Evolutionary conservation across 1,140 invertebrate species (phyloP), one percentile per base, ranked within the genome.

Genomic region (Drosophila neocordata): DNA sequence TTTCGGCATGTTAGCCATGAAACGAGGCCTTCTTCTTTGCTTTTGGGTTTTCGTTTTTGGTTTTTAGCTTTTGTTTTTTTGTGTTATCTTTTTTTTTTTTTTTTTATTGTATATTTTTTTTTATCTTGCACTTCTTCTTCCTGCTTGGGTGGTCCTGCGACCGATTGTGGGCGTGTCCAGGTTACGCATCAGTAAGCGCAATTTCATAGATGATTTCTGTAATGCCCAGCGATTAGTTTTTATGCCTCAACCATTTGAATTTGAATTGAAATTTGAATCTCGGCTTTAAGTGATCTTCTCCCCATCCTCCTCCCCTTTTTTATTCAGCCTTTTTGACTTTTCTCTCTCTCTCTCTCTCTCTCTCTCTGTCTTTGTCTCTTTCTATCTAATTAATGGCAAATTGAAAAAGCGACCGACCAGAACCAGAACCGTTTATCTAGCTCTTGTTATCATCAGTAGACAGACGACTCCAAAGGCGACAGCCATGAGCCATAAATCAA

Each of bases 401-500:
- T 76, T 84, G 76, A 71, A 83, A 79, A 64, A 58, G 20, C 20
- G 53, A 37, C 22, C 55, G 15, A 8, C 37, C 7, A 41, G 41
- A 48, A 9, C 34, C 15, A 48, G 72, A 59, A 59, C 55, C 56
- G 75, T 78, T 83, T 83, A 84, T 84, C 79, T 76, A 38, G 76
- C 57, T 51, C 56, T 69, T 74, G 60, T 65, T 77, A 82, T 82
- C 74, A 51, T 38, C 44, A 22, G 31, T 41, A 53, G 31, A 24
- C n/a, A 34, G 13, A 35, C 24, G 55, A 34, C 61, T 35, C 69
- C 59, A 53, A 73, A 37, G 37, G 22, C 31, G 56, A 15, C 56
- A 12, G 68, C 73, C 27, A 56, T 62, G 66, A 70, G 38, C 78
- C 82, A 87, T 85, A 87, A 85, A 85, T 85, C 81, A 85, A 87